Evolutionary conservation across 2,113 vertebrate genomes (phyloP), one percentile per base, ranked within the genome.

Genomic region (Coptodon bakossiorum): DNA sequence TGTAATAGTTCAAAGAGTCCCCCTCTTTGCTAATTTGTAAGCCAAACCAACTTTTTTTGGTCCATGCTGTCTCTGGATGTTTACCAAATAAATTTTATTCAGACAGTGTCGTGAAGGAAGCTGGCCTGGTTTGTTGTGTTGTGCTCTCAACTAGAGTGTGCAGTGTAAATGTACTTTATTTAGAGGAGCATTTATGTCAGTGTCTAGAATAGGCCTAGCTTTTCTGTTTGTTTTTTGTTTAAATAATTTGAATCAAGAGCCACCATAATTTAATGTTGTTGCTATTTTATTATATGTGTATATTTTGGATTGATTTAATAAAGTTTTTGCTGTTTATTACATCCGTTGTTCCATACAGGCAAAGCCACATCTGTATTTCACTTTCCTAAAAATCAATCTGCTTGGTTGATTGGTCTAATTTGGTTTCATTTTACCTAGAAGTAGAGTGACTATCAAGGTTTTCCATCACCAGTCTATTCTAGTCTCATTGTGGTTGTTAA

Each of bases 341-440:
- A 4, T 31, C n/a, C 0, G 1, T 52, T n/a, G 6, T 50, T 78
- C 52, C 11, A 6, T 34, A 34, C 27, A 52, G 45, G 17, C 10
- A 78, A 52, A 52, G 10, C 45, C 45, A 52, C 27, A n/a, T 52
- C 45, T 52, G 27, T 78, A 50, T 52, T 78, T 52, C 1, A 31
- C 10, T 78, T 50, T 13, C 73, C 27, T 52, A 31, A 19, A 50
- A 31, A n/a, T 52, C 43, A 50, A 13, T 78, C 14, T 31, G 9
- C 5, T 9, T 13, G 27, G 45, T n/a, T 50, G 71, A 50, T 29
- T 78, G 71, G 9, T 50, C 71, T 78, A 50, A 50, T 19, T 11
- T 78, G 43, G 27, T 78, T 31, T 50, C 1, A 48, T 78, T 12
- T 78, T 78, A 50, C 43, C 71, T 31, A 12, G 71, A 78, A 4